phyloP scores from a whole-genome alignment of 2,797 vertebrate species.

The Delichon dasypus region DNA sequence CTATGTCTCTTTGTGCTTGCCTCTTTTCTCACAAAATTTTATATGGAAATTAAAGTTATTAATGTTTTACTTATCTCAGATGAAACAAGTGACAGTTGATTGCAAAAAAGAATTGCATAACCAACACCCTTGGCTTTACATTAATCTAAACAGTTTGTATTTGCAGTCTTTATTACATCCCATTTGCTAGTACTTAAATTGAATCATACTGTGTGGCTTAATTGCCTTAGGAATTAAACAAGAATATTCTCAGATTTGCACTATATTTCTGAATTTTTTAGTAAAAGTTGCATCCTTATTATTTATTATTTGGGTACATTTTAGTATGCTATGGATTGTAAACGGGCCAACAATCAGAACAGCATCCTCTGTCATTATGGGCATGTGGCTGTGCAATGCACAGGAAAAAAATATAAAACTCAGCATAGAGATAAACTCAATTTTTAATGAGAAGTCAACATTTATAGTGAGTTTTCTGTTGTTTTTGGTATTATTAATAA shows the following conservation, averaged over 20 bases:
- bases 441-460: conserved; percentile 38
- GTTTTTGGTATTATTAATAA: neutral
- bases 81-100: conserved; percentile 3
- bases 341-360: neutral
- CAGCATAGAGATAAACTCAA: neutral
- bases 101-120: neutral
- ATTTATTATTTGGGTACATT: neutral
- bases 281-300: neutral
- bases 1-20: neutral
- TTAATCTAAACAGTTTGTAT: neutral
- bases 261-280: neutral
- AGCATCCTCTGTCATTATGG: neutral
- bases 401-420: conserved; percentile 3
- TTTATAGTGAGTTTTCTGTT: neutral
- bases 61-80: neutral
- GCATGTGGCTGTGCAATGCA: neutral
- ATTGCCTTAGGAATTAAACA: neutral
- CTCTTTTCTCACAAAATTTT: neutral
- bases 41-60: neutral
- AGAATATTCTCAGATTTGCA: neutral
- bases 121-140: neutral
- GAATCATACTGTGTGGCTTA: neutral
- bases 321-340: neutral
- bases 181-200: neutral
- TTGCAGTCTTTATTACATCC: neutral